Evolutionary conservation across 1,140 invertebrate genomes (phyloP), one percentile per base, ranked within the genome.

Genomic region (Hormaphis cornu): DNA sequence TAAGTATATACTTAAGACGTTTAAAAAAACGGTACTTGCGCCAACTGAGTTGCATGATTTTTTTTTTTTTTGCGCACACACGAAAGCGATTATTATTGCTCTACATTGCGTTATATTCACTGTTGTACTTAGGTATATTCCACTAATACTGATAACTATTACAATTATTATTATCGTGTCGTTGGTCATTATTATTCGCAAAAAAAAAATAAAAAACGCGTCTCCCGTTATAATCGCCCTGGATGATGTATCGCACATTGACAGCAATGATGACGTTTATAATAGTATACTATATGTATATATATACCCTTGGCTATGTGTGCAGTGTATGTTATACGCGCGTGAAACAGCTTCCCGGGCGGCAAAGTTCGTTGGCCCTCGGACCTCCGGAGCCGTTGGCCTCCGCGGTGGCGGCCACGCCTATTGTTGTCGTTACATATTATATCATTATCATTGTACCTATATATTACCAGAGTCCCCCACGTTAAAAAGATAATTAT

Each of bases 331-430:
- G 10, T 28, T 44, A 6, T 63, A 33, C 33, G 20, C 50, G 44
- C 10, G 18, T 35, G 28, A 30, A 50, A 50, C 44, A 50, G 44
- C 61, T 66, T 66, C 58, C 40, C 58, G 58, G 40, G 58, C 58
- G 40, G 58, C 58, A 20, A 48, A 66, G 61, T 66, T 66, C 61
- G 42, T 48, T 66, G 61, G 61, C 61, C 61, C 61, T 30, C 61
- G 42, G 42, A 66, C 42, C 61, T 66, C 61, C 61, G 61, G 14
- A 66, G 42, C 40, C 61, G 44, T 48, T 66, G 61, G 40, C 61
- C 42, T 66, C 61, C 35, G 14, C 10, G 61, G 44, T 12, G 26
- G 18, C n/a, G 24, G 44, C 42, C 44, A 66, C 40, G 44, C 24
- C 42, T 48, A 42, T 63, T 66, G 50, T 61, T 28, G 44, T 44